Evolutionary conservation across 2,797 vertebrate genomes (phyloP), one percentile per base, ranked within the genome.

Genomic region (Gymnodraco acuticeps): DNA sequence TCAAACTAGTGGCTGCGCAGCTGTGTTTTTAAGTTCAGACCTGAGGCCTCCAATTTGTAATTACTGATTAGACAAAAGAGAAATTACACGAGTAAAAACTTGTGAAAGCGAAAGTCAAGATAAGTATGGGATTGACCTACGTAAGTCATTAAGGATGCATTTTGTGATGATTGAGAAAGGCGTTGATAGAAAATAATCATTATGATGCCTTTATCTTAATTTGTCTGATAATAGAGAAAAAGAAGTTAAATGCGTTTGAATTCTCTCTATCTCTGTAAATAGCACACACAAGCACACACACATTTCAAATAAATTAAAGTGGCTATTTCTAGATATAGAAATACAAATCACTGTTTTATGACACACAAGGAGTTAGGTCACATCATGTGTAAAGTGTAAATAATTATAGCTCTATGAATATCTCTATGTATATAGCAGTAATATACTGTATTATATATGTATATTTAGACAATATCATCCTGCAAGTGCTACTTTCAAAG

Each of bases 331-430:
- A 64, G 77, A 69, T 31, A 13, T 51, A 16, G 14, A 63, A 56
- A 55, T 23, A 71, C 3, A 59, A 70, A 45, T 55, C 31, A 55
- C 23, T 68, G 56, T 60, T 78, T 82, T 2, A 0, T 10, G 59
- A 58, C 48, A 65, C 59, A 47, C 64, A 64, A 27, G 56, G 51
- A 70, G 33, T 82, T 55, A 42, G 42, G 20, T 75, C 23, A 31
- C 60, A 78, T 77, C 48, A 72, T 81, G 64, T 85, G 84, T 83
- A 88, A 52, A 86, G 67, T 89, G 87, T 85, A 60, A 83, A 89
- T 90, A 89, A 63, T 64, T 68, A 81, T 20, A 80, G 54, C 64
- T 79, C 64, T 79, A 64, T 81, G 27, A 62, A 73, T 61, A 84
- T 8, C 33, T 73, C 31, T 54, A 23, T 88, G 76, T 89, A 89